Percentiles rank a stretch among this genome's conserved stretches.
phyloP scores from a whole-genome alignment of 2,888 invertebrate genomes.

The Hymenopus coronatus region DNA sequence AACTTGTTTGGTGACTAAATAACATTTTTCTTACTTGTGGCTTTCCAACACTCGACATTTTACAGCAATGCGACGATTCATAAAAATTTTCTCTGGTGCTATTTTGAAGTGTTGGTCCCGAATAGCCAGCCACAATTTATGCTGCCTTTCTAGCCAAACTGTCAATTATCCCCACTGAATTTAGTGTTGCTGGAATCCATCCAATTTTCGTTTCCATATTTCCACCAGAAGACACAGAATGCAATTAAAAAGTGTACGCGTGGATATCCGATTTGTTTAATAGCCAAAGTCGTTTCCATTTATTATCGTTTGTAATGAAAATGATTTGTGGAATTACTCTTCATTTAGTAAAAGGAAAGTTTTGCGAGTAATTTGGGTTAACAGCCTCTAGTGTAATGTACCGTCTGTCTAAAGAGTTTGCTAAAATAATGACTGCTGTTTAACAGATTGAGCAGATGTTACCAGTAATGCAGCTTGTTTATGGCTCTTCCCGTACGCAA shows the following conservation, averaged over 20 bases:
- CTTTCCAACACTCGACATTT: neutral
- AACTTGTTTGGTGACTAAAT: too few species aligned
- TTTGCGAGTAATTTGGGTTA: neutral
- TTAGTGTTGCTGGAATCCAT: neutral
- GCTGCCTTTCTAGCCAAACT: neutral
- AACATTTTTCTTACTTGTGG: too few species aligned
- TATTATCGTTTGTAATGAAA: neutral
- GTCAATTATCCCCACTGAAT: neutral
- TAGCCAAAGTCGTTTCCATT: neutral
- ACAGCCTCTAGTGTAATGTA: neutral
- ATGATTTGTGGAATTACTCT: neutral
- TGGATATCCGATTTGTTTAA: neutral
- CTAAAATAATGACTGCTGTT: neutral
- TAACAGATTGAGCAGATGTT: neutral
- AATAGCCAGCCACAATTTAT: neutral
- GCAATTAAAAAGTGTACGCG: neutral
- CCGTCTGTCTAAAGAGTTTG: neutral
- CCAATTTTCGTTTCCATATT: neutral
- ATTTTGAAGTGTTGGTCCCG: neutral
- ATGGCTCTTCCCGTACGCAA: neutral
- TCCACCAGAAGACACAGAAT: neutral
- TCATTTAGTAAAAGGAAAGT: neutral
- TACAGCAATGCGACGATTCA: neutral
- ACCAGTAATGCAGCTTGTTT: neutral
- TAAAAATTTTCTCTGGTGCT: neutral